Conservation (phyloP, 1,140 invertebrate species). For the Trachymyrmex septentrionalis region DNA sequence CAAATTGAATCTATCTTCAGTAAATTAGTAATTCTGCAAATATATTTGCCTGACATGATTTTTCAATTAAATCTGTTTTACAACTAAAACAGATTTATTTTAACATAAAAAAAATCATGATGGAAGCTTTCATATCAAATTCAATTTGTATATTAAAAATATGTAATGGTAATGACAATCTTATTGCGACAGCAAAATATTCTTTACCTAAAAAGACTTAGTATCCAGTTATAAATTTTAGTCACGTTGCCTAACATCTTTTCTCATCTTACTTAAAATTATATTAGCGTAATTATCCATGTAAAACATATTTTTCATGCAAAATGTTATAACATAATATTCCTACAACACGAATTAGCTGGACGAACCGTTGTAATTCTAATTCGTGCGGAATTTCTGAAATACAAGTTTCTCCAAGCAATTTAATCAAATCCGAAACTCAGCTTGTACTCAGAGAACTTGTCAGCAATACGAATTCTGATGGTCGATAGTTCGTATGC, state of each 20-base stretch:
- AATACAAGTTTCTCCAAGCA: slow-evolving; percentile 19
- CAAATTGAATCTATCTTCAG: neutral
- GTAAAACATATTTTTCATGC: slow-evolving; percentile 4
- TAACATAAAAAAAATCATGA: slow-evolving; percentile 4
- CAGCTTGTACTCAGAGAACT: slow-evolving; percentile 19
- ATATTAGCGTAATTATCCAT: neutral
- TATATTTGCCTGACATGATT: neutral
- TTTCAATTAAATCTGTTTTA: too few species aligned
- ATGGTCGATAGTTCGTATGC: neutral
- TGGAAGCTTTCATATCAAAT: neutral
- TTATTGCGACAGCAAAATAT: neutral
- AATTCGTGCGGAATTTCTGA: slow-evolving; percentile 30
- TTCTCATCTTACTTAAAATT: neutral
- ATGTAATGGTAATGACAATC: neutral
- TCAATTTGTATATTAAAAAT: neutral
- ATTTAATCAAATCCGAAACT: slow-evolving; percentile 34
- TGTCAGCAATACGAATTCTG: slow-evolving; percentile 26
- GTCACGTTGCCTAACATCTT: neutral
- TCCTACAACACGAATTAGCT: neutral
- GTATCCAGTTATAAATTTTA: neutral
- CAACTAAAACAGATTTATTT: neutral
- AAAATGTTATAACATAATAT: neutral
- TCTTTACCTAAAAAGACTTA: neutral
- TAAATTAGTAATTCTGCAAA: neutral
- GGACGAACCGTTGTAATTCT: slow-evolving; percentile 28